Percentiles rank a stretch among this genome's conserved stretches.
Evolutionary conservation across 1,140 invertebrate species (phyloP).

Genomic region (Hyles euphorbiae): DNA sequence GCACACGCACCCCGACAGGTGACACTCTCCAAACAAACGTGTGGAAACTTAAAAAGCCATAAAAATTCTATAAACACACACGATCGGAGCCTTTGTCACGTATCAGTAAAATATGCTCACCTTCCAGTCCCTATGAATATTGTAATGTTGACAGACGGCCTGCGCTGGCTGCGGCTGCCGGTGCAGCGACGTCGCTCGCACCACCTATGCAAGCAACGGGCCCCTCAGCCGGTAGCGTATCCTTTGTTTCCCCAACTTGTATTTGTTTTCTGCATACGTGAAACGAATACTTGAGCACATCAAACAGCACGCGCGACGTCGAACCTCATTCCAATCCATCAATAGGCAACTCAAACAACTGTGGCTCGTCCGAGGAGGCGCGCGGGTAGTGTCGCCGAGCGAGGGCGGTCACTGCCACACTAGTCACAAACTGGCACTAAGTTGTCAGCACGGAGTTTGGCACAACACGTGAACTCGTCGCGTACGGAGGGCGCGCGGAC

Average conservation of each 20-base stretch:
- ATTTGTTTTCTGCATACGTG: constrained; percentile 57
- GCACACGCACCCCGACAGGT: neutral
- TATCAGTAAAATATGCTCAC: constrained; percentile 31
- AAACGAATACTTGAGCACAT: constrained; percentile 50
- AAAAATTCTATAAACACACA: constrained; percentile 15
- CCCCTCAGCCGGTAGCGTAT: constrained; percentile 17
- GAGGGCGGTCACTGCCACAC: constrained; percentile 26
- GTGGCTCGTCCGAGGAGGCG: constrained; percentile 53
- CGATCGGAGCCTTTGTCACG: constrained; percentile 21
- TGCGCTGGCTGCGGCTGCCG: constrained; percentile 41
- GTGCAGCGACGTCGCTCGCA: constrained; percentile 1
- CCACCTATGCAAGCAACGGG: constrained; percentile 59
- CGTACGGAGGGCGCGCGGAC: constrained; percentile 23
- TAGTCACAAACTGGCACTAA: constrained; percentile 44
- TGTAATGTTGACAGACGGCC: constrained; percentile 36
- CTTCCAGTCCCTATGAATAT: constrained; percentile 28
- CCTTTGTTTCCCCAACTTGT: constrained; percentile 57
- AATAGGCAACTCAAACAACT: constrained; percentile 46
- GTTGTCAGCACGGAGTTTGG: constrained; percentile 37
- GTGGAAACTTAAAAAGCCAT: constrained; percentile 11
- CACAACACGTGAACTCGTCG: constrained; percentile 41
- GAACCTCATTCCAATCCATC: constrained; percentile 50
- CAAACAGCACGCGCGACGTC: constrained; percentile 33
- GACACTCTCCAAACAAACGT: constrained; percentile 6
- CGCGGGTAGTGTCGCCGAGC: constrained; percentile 8